These are phyloP conservation scores for Ichneumoninae sp. DNA, from an alignment of 2,888 invertebrate species.

Conservation along the genomic window DNA sequence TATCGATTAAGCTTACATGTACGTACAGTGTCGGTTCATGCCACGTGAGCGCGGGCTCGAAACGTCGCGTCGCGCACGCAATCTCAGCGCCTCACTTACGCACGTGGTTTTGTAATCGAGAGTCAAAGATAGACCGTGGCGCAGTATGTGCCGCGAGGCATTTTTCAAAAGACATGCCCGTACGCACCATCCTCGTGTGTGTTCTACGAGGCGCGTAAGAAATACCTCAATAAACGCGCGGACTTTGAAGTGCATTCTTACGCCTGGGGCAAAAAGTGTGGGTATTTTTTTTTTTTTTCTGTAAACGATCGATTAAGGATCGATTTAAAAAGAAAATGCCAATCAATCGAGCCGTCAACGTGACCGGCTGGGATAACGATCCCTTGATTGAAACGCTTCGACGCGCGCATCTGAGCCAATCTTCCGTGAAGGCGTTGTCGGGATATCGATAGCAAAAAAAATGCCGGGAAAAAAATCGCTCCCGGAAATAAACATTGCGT, in stretches of 20 bases:
- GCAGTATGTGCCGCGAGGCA: not conserved
- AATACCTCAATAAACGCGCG: not conserved
- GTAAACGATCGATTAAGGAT: conserved; percentile 6
- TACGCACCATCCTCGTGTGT: not conserved
- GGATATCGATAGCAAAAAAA: not conserved
- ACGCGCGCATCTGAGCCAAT: not conserved
- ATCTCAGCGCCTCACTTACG: conserved; percentile 8
- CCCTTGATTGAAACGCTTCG: conserved; percentile 17
- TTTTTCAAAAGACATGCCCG: not conserved
- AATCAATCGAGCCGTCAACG: conserved; percentile 25
- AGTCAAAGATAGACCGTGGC: not conserved
- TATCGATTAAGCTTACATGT: not conserved
- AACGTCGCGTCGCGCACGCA: conserved; percentile 14
- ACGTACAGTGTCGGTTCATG: not conserved
- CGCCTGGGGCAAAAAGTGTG: not conserved
- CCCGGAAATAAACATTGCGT: not conserved
- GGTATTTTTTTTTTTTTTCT: not conserved
- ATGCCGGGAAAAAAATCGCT: not conserved
- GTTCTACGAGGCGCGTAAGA: not conserved
- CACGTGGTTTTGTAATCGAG: conserved; percentile 1
- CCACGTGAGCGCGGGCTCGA: not conserved
- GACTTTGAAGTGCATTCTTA: not conserved
- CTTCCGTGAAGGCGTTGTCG: not conserved
- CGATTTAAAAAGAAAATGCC: conserved; percentile 1
- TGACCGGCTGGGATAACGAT: conserved; percentile 1